Conservation (phyloP, 2,888 invertebrate species). For the Lagria hirta region DNA sequence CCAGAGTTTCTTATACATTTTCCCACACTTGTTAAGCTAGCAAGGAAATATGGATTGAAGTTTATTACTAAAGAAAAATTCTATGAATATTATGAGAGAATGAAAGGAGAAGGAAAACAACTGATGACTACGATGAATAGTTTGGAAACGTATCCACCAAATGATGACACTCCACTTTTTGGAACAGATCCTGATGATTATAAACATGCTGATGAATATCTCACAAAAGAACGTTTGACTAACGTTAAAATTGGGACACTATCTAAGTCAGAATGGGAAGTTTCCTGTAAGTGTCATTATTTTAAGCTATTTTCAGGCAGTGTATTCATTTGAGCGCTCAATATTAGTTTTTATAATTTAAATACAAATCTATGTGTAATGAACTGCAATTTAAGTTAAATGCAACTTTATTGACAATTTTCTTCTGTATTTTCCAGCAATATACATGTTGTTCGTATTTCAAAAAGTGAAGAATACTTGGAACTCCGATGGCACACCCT, state of each 20-base stretch:
- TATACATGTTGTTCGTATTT: constrained; percentile 83
- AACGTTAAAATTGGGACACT: constrained; percentile 72
- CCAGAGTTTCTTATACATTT: constrained; percentile 98
- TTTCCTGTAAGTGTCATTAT: constrained; percentile 69
- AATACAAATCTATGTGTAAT: no score
- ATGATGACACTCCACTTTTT: constrained; percentile 57
- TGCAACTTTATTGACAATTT: no score
- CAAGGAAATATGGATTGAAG: constrained; percentile 70
- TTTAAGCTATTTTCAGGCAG: neutral
- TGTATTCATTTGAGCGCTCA: constrained; percentile 1
- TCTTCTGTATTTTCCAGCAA: constrained; percentile 60
- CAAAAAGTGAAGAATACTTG: constrained; percentile 71
- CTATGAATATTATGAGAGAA: constrained; percentile 74
- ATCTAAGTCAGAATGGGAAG: constrained; percentile 91
- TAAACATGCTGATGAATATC: constrained; percentile 67
- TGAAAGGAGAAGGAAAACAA: constrained; percentile 59
- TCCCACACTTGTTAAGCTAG: constrained; percentile 75
- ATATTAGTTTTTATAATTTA: neutral
- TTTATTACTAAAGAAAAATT: constrained; percentile 72
- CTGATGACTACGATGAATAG: constrained; percentile 78
- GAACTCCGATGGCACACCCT: constrained; percentile 66
- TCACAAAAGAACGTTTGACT: constrained; percentile 51
- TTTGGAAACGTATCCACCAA: constrained; percentile 78
- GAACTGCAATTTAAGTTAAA: neutral
- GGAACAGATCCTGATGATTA: constrained; percentile 69